A percentile compares a stretch with the other conserved stretches of the same genome.
These are phyloP conservation scores for Astropecten irregularis DNA, from an alignment of 53 echinoderm and acorn worm species.

Conservation along the genomic window DNA sequence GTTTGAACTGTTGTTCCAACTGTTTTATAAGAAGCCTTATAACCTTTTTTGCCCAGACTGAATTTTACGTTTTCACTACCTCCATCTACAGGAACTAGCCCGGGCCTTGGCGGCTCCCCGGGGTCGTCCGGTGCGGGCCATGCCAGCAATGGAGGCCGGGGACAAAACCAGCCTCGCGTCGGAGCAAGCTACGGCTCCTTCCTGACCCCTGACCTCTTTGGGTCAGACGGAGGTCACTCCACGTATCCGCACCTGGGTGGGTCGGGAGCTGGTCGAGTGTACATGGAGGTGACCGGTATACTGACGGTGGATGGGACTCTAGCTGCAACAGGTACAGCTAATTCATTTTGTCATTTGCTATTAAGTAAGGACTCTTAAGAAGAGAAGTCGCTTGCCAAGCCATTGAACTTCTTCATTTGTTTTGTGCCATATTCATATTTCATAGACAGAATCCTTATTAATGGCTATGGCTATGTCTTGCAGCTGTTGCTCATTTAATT, in stretches of 20 bases:
- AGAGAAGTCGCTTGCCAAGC: too few relatives aligned
- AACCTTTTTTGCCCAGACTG: too few relatives aligned
- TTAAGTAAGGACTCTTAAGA: not conserved
- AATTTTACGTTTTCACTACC: too few relatives aligned
- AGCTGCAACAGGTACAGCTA: conserved; percentile 61
- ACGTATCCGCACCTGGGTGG: conserved; percentile 83
- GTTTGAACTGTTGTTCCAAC: too few relatives aligned
- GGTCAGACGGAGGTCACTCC: conserved; percentile 79
- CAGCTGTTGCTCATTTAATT: too few relatives aligned
- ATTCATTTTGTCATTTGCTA: too few relatives aligned
- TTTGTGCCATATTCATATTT: too few relatives aligned
- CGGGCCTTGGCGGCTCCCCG: conserved; percentile 53
- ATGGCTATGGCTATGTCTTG: too few relatives aligned
- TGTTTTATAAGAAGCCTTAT: too few relatives aligned
- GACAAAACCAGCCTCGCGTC: conserved; percentile 61
- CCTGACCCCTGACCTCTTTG: conserved; percentile 72
- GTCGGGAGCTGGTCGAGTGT: conserved; percentile 73
- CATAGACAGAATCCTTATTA: too few relatives aligned
- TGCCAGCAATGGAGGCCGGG: conserved; percentile 83
- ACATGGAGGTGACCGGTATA: conserved; percentile 60
- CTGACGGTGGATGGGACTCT: conserved; percentile 75
- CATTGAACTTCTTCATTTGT: too few relatives aligned
- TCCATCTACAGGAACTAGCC: conserved; percentile 70
- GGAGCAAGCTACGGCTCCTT: conserved; percentile 82
- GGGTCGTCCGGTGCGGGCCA: conserved; percentile 87